Base-by-base conservation (phyloP, 2,797 vertebrate genomes). In the Austrolebias charrua region DNA sequence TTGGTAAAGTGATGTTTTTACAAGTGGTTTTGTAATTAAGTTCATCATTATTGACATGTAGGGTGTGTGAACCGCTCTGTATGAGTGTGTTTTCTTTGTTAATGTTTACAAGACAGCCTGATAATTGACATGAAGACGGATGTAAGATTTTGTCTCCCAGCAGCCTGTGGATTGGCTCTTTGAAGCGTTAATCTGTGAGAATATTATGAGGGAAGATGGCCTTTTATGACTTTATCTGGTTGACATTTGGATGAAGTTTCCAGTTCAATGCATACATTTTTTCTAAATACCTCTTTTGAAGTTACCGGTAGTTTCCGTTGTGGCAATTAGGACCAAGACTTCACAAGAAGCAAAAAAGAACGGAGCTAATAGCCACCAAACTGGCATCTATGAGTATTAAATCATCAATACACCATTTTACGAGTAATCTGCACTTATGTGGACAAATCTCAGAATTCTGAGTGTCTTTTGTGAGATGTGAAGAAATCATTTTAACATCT, bases 41-140 rank as follows among this genome's bases (percentile, higher is more conserved):
- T 15, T 19, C 48, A 57, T 55, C 40, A 5, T 24, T 78, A 76
- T 86, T 84, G 78, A 81, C 69, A 72, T 38, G 45, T n/a, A 24
- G 79, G 77, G 74, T 60, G 79, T 76, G 73, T 54, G 43, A 67
- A 44, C 19, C 35, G 76, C 28, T 48, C n/a, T 63, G 47, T 45
- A 18, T 52, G 33, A 61, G 13, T 2, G 0, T 59, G 55, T 74
- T 71, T 66, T 53, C 10, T 69, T 69, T 60, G 63, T 54, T 63
- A 31, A 54, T 35, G 24, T 63, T 20, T 35, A 64, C 8, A 56
- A 61, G 52, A 59, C 68, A 66, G 24, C 11, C 20, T 31, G 54
- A 38, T 63, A 75, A 74, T 73, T 76, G 59, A 67, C 71, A 40
- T 18, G 14, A 66, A 57, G 52, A 64, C 63, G 63, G 61, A 67